Evolutionary conservation across 2,888 invertebrate species (phyloP), one percentile per base, ranked within the genome.

Genomic region (Spilosoma lubricipeda): DNA sequence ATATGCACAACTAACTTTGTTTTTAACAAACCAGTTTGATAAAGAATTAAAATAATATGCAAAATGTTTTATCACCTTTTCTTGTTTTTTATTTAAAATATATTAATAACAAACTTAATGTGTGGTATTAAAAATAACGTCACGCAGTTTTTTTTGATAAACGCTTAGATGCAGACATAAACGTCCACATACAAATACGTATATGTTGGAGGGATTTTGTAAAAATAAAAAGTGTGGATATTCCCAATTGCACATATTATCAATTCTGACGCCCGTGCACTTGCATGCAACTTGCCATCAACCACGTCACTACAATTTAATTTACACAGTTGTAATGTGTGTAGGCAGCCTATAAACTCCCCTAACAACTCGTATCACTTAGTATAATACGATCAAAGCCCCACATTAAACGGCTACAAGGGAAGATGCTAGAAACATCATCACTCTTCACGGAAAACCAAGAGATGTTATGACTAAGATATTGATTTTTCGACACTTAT

Each of bases 361-460:
- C 89, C 86, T 89, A 93, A 92, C 90, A 89, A 90, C 87, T 88
- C 89, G 89, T 92, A 91, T 93, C 93, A 94, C 94, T 94, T 94
- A 93, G 92, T 92, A 88, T 92, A 94, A 94, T 93, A 90, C 88
- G 91, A 92, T 93, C 90, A 87, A 85, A 91, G 93, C 92, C 86
- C 87, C 82, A 84, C 86, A 81, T 86, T 86, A 87, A 86, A 86
- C 85, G 86, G 65, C 66, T 13, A 71, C 75, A 70, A 75, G 78
- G 83, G 82, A 70, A 78, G 77, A 77, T 74, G 73, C 71, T 65
- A n/a, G 69, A 52, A 27, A 70, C 71, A 73, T 76, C 76, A 73
- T 76, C 73, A 42, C 73, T 76, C 52, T 69, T 42, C 42, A 56
- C 66, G 71, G 63, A 63, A 45, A 70, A 67, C 67, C 70, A 76